Percentiles rank a stretch among this genome's conserved stretches.
Evolutionary conservation across 1,140 invertebrate species (phyloP).

Genomic region (Pinna nobilis): DNA sequence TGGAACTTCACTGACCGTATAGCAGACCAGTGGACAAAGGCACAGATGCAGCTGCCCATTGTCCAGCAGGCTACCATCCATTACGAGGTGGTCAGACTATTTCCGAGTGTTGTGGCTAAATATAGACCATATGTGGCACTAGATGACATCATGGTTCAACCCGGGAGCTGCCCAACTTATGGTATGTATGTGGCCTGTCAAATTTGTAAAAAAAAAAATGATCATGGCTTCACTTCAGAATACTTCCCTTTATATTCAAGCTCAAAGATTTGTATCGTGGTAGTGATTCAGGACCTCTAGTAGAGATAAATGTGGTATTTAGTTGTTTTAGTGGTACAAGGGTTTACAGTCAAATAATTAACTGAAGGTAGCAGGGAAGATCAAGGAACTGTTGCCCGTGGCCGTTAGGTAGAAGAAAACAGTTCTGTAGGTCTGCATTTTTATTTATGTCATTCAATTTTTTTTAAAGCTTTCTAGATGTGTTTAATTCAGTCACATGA

Average conservation of each 20-base stretch:
- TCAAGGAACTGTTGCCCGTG: neutral
- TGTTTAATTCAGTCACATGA: too few species aligned
- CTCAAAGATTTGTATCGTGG: too few species aligned
- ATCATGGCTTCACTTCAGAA: neutral
- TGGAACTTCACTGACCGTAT: slow-evolving; percentile 42
- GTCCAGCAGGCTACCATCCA: slow-evolving; percentile 21
- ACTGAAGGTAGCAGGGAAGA: neutral
- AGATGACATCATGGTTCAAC: slow-evolving; percentile 54
- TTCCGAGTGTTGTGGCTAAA: slow-evolving; percentile 5
- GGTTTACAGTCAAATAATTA: neutral
- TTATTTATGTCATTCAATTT: neutral
- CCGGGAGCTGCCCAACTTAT: slow-evolving; percentile 47
- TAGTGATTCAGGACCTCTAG: too few species aligned
- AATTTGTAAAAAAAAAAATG: neutral
- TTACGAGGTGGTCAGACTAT: slow-evolving; percentile 40
- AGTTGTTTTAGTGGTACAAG: neutral
- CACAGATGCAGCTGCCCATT: slow-evolving; percentile 48
- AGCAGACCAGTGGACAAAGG: slow-evolving; percentile 50
- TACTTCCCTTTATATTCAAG: too few species aligned
- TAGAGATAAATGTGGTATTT: too few species aligned
- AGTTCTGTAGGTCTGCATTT: neutral
- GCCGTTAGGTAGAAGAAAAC: neutral
- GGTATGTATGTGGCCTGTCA: slow-evolving; percentile 39
- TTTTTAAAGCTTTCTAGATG: too few species aligned
- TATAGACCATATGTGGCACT: slow-evolving; percentile 48